Evolutionary conservation across 2,888 invertebrate genomes (phyloP), one percentile per base, ranked within the genome.

Genomic region (Tiphia femorata): DNA sequence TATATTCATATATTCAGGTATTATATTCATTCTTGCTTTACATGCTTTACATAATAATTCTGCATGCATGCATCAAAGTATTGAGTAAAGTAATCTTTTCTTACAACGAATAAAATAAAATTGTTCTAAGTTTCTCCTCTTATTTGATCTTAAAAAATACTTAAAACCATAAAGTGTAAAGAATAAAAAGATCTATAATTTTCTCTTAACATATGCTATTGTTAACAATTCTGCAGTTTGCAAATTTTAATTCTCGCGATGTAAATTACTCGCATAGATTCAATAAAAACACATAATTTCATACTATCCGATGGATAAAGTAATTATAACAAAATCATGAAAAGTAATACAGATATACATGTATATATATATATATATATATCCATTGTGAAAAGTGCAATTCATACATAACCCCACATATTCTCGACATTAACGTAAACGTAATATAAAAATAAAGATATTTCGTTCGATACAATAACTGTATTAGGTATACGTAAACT

Each of bases 331-430:
- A 25, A 42, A 42, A 42, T 2, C 8, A 17, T n/a, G 16, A 14
- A 3, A 2, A 27, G 17, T 8, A 25, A 16, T 42, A n/a, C n/a
- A n/a, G 16, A 37, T 17, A 37, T 3, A 33, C 14, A 2, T 33
- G 6, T 12, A 33, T 10, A 12, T 12, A 7, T 5, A 35, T 4
- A 17, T 1, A 35, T 14, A 35, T 1, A 16, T 35, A 35, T n/a
- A 10, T 35, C 14, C 25, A 23, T 37, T 33, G 25, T 33, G 35
- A 3, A 49, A 54, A 51, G 14, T n/a, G 35, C 29, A 16, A 47
- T 38, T 47, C 35, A 40, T 41, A 38, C 6, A 51, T 52, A 56
- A 62, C 40, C 47, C 16, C 23, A n/a, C 8, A 12, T 37, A 5
- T 17, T 10, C 19, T n/a, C 8, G n/a, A 2, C 14, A 14, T 19